Evolutionary conservation across 2,113 vertebrate species (phyloP).

Genomic region (Pelusios castaneus): DNA sequence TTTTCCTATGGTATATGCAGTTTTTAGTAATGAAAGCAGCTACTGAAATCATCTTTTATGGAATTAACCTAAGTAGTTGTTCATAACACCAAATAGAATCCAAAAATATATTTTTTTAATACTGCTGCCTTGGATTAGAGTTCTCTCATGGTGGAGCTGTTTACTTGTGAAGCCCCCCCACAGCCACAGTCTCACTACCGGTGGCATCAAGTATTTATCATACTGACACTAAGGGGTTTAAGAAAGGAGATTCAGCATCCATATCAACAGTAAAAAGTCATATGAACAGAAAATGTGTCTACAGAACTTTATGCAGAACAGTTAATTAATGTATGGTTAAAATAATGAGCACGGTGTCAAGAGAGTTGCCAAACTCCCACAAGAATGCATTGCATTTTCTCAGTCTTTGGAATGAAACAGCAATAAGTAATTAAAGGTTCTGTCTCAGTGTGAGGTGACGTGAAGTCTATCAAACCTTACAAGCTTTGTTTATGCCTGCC

Average conservation of each 20-base stretch:
- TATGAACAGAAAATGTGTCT: slow-evolving; percentile 68
- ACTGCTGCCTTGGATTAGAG: neutral
- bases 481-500: neutral
- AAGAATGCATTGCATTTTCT: slow-evolving; percentile 45
- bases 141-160: neutral
- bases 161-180: neutral
- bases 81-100: neutral
- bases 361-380: slow-evolving; percentile 3
- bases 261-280: slow-evolving; percentile 15
- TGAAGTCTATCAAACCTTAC: neutral
- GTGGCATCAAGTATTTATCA: neutral
- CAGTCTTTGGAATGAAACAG: neutral
- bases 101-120: neutral
- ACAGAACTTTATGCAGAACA: neutral
- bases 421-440: neutral
- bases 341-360: neutral
- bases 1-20: neutral
- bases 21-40: neutral
- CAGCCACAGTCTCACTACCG: neutral
- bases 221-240: slow-evolving; percentile 49
- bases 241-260: slow-evolving; percentile 30
- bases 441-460: neutral
- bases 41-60: neutral
- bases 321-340: slow-evolving; percentile 68
- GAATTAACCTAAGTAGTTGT: accelerated